phyloP scores from a whole-genome alignment of 2,888 invertebrate genomes.

The Acrobasis repandana region DNA sequence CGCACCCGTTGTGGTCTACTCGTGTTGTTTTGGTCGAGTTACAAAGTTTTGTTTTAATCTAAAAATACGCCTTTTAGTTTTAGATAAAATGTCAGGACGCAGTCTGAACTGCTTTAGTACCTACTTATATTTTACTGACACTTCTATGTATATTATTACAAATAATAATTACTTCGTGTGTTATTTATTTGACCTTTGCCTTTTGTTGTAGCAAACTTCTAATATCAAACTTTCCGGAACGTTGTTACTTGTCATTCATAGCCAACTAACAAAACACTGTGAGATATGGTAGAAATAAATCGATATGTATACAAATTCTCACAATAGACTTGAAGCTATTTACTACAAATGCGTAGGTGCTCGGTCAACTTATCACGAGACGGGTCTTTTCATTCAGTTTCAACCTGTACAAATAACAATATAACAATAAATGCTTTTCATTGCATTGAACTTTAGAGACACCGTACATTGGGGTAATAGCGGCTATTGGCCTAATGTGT shows the following conservation, averaged over 20 bases:
- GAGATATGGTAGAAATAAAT: not conserved
- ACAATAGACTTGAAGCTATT: constrained; percentile 11
- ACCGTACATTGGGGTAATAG: no score
- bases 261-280: not conserved
- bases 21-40: constrained; percentile 1
- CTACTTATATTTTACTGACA: not conserved
- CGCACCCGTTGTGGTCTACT: constrained; percentile 19
- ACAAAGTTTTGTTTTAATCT: constrained; percentile 11
- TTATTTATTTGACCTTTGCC: no score
- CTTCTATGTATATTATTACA: not conserved
- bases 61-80: not conserved
- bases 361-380: not conserved
- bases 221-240: no score
- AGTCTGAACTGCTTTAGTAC: not conserved
- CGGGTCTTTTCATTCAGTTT: not conserved
- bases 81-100: not conserved
- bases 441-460: not conserved
- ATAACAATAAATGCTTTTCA: not conserved
- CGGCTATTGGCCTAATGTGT: no score
- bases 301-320: not conserved
- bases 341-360: constrained; percentile 6
- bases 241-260: not conserved
- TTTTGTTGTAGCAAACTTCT: no score
- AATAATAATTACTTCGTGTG: no score
- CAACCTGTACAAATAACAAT: not conserved